Evolutionary conservation across 1,140 invertebrate species (phyloP).

Genomic region (Apis laboriosa): DNA sequence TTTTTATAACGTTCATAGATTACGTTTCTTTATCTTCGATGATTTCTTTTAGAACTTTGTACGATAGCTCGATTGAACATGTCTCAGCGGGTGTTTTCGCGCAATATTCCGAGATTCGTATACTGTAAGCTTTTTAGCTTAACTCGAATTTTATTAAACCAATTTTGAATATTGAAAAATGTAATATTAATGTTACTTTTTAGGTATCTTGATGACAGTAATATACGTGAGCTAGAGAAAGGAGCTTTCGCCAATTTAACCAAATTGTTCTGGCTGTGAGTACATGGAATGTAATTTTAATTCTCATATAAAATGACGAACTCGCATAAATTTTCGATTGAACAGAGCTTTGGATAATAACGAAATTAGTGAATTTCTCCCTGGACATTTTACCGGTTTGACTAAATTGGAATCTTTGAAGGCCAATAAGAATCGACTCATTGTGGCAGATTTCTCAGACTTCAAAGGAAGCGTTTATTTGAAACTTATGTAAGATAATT

Average conservation of each 20-base stretch:
- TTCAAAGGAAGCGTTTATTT: constrained; percentile 78
- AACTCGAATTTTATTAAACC: no score
- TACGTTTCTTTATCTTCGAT: constrained; percentile 10
- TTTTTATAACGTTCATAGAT: constrained; percentile 1
- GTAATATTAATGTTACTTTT: constrained; percentile 29
- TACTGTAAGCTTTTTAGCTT: constrained; percentile 67
- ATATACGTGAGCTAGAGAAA: constrained; percentile 65
- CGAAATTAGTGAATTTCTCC: constrained; percentile 73
- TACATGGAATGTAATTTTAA: constrained; percentile 13
- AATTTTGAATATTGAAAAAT: background rate
- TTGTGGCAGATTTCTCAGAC: constrained; percentile 73
- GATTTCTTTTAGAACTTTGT: constrained; percentile 66
- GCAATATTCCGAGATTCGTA: constrained; percentile 62
- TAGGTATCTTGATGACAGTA: constrained; percentile 68
- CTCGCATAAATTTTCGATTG: constrained; percentile 40
- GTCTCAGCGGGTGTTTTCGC: constrained; percentile 57
- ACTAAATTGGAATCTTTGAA: constrained; percentile 77
- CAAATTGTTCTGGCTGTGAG: constrained; percentile 71
- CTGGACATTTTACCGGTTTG: constrained; percentile 77
- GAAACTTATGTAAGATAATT: constrained; percentile 75
- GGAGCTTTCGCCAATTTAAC: constrained; percentile 66
- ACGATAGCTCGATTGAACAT: constrained; percentile 60
- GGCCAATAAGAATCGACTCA: constrained; percentile 77
- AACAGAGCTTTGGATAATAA: constrained; percentile 79
- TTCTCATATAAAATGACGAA: background rate